Conservation (phyloP, 2,888 invertebrate species). For the Agapostemon virescens region DNA sequence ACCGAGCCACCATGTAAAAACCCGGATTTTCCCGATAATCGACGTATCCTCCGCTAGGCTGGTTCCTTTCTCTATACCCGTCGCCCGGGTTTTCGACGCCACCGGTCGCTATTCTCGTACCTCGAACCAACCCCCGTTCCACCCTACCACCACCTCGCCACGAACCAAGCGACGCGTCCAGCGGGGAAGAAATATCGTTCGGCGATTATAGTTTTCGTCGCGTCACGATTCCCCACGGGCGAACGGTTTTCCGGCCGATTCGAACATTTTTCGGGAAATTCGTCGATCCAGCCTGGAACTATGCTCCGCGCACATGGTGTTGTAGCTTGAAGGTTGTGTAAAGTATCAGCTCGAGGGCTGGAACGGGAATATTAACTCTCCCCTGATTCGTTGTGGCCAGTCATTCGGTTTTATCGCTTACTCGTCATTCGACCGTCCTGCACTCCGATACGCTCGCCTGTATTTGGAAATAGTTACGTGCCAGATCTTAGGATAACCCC, state of each 20-base stretch:
- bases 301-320: background rate
- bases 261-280: background rate
- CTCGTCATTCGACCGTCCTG: too few species aligned
- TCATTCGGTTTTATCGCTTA: too few species aligned
- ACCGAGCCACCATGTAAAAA: conserved; percentile 26
- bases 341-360: background rate
- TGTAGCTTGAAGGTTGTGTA: background rate
- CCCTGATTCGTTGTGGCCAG: too few species aligned
- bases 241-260: background rate
- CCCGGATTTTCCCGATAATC: conserved; percentile 57
- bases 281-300: background rate
- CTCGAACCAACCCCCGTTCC: background rate
- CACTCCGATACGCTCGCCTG: too few species aligned
- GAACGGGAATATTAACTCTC: background rate
- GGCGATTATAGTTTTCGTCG: conserved; percentile 18
- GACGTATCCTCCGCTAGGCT: conserved; percentile 52
- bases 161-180: background rate
- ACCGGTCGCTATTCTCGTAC: background rate
- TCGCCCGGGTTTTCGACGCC: background rate
- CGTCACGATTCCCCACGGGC: conserved; percentile 14
- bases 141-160: background rate
- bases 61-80: conserved; percentile 39
- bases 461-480: too few species aligned
- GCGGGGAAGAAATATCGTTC: conserved; percentile 5
- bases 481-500: too few species aligned